Conservation (phyloP, 2,888 invertebrate species). For the Apamea monoglypha region DNA sequence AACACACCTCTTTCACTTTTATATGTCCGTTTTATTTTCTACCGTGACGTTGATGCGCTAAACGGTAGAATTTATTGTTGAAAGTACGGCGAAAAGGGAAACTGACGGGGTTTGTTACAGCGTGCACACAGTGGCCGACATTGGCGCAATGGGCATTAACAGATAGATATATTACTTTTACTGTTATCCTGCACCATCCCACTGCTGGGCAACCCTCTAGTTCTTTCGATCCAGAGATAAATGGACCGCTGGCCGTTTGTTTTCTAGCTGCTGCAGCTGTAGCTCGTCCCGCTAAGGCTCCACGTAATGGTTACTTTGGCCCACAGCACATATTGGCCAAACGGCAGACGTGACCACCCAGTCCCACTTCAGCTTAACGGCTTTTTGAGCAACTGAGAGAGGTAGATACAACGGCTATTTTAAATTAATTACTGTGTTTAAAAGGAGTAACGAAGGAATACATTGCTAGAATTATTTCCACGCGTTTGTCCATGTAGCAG, state of each 20-base stretch:
- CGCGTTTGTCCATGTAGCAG: neutral
- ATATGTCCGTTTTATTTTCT: conserved; percentile 69
- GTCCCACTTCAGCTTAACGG: no score
- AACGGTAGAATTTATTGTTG: conserved; percentile 23
- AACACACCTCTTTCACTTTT: conserved; percentile 74
- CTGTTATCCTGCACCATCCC: neutral
- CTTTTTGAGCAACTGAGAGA: neutral
- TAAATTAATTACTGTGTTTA: neutral
- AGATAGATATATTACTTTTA: neutral
- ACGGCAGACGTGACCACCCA: neutral
- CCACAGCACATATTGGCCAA: no score
- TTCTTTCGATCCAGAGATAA: neutral
- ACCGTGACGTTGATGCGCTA: conserved; percentile 51
- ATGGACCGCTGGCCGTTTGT: neutral
- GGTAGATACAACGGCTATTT: neutral
- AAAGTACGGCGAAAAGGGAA: conserved; percentile 42
- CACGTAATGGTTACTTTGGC: no score
- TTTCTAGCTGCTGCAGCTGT: no score
- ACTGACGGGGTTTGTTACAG: conserved; percentile 8
- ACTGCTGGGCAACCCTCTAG: neutral
- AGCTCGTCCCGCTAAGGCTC: no score
- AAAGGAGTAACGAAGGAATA: neutral
- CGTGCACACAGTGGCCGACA: conserved; percentile 2
- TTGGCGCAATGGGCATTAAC: neutral
- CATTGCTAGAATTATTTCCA: conserved; percentile 22